A percentile compares a stretch with the other conserved stretches of the same genome.
These are phyloP conservation scores for Pelagia noctiluca DNA, from an alignment of 30 jellyfish, hydroid and myxozoan species.

Conservation along the genomic window DNA sequence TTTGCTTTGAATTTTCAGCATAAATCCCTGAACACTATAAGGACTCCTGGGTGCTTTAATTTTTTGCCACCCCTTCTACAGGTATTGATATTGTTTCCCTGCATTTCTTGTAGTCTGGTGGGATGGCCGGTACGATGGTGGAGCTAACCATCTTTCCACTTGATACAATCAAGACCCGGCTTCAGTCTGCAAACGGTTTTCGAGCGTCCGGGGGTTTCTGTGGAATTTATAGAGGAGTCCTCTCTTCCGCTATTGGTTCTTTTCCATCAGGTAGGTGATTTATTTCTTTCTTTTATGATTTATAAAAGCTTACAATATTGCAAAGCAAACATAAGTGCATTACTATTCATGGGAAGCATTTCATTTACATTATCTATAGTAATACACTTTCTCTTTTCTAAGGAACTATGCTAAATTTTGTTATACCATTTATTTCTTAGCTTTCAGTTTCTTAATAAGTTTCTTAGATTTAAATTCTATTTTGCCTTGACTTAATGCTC, in stretches of 20 bases:
- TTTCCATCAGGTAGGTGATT: conserved; percentile 82
- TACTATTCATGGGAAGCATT: no score
- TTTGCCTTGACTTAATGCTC: no score
- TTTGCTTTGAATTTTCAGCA: no score
- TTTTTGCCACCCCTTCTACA: neutral
- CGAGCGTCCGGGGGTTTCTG: conserved; percentile 90
- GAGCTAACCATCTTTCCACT: conserved; percentile 90
- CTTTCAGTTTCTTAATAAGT: no score
- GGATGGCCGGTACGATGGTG: conserved; percentile 85
- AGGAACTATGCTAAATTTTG: no score
- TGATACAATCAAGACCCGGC: conserved; percentile 95
- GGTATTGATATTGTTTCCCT: neutral
- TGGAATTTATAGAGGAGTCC: conserved; percentile 87
- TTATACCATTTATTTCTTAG: no score
- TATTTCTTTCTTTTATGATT: neutral
- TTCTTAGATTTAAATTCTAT: no score
- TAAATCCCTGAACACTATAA: no score
- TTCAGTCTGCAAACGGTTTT: conserved; percentile 86
- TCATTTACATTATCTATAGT: neutral
- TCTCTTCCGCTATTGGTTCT: conserved; percentile 91
- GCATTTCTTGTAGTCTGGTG: conserved; percentile 80
- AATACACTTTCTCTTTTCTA: no score
- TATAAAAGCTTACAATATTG: no score
- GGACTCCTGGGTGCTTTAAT: neutral
- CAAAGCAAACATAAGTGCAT: no score